Conservation (phyloP, 1,140 invertebrate genomes). For the Venustaconcha ellipsiformis region DNA sequence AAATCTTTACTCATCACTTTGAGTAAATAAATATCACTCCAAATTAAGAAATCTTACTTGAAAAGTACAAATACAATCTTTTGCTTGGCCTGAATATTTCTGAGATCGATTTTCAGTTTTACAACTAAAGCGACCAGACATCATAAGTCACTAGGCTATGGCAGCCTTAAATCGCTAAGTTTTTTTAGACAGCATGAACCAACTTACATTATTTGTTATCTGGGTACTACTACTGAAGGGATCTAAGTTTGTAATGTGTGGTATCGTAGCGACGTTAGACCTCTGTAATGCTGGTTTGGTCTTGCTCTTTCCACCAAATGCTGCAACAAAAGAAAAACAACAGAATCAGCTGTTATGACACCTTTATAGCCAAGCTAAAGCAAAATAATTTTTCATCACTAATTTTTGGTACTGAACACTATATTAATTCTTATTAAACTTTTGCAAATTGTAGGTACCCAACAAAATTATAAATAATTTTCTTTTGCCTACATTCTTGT, state of each 20-base stretch:
- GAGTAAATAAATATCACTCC: too few species aligned
- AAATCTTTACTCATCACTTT: too few species aligned
- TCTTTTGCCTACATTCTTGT: too few species aligned
- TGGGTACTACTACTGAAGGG: constrained; percentile 47
- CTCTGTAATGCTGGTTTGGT: constrained; percentile 45
- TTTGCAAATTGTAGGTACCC: neutral
- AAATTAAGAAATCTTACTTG: too few species aligned
- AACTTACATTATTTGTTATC: constrained; percentile 20
- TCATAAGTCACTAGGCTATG: too few species aligned
- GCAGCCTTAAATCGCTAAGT: too few species aligned
- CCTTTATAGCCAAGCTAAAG: neutral
- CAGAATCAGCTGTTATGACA: neutral
- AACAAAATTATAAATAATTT: too few species aligned
- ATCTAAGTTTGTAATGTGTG: constrained; percentile 62
- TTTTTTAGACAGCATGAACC: too few species aligned
- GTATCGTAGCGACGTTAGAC: constrained; percentile 55
- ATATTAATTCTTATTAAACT: neutral
- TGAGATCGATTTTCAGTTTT: too few species aligned
- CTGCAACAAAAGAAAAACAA: constrained; percentile 28
- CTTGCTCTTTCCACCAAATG: constrained; percentile 43
- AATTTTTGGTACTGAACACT: neutral
- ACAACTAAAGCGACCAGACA: too few species aligned
- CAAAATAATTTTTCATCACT: neutral
- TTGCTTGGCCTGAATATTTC: too few species aligned
- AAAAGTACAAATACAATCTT: too few species aligned